phyloP scores from a whole-genome alignment of 2,113 vertebrate species.

The Melanocharis versteri region DNA sequence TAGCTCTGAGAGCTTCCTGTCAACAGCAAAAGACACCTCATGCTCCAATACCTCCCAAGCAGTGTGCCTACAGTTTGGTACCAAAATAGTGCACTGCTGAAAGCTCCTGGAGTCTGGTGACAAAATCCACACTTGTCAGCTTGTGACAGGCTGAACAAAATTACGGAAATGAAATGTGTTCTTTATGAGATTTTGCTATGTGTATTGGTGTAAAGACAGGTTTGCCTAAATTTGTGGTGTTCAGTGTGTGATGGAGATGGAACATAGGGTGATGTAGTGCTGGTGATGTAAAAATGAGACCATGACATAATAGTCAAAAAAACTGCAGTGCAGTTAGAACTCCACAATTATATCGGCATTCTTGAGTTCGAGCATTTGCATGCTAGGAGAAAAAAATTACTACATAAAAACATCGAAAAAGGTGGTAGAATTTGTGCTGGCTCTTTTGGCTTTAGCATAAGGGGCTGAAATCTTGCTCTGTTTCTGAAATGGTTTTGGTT shows the following conservation, averaged over 20 bases:
- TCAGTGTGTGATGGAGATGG: background rate
- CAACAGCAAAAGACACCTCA: background rate
- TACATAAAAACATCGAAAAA: background rate
- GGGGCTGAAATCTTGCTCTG: background rate
- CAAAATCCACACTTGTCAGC: background rate
- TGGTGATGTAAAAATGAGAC: background rate
- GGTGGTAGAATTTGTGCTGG: background rate
- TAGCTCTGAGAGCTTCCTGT: background rate
- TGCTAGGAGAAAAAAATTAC: background rate
- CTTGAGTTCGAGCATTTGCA: background rate
- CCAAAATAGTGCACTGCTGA: background rate
- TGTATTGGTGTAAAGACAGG: accelerated
- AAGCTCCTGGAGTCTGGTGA: background rate
- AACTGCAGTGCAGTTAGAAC: background rate
- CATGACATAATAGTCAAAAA: background rate
- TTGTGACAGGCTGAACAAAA: background rate
- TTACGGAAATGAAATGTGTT: background rate
- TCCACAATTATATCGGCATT: background rate
- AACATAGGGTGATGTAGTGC: background rate
- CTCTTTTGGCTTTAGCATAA: background rate
- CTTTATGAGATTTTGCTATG: background rate
- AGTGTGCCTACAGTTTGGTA: accelerated
- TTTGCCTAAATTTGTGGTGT: background rate
- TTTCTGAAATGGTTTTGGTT: background rate
- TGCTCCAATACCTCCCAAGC: background rate